phyloP scores from a whole-genome alignment of 2,888 invertebrate species.

The Smittia sp. region DNA sequence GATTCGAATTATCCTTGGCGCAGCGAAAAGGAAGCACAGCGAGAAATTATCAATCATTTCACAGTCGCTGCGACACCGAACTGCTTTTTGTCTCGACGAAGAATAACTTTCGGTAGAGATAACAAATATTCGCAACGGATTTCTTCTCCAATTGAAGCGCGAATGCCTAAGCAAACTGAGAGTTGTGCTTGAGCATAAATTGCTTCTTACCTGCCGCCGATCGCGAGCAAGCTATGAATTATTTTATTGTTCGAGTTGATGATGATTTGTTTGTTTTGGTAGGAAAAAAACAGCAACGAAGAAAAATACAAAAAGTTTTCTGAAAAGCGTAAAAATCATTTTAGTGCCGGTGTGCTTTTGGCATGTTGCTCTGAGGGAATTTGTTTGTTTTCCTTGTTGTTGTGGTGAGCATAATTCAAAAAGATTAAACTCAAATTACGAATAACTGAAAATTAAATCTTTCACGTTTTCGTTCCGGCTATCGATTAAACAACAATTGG shows the following conservation, averaged over 20 bases:
- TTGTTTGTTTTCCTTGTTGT: constrained; percentile 21
- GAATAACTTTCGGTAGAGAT: not conserved
- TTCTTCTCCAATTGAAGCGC: not conserved
- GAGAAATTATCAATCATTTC: constrained; percentile 10
- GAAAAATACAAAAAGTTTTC: constrained; percentile 21
- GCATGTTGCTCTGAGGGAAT: constrained; percentile 7
- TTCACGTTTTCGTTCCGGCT: not conserved
- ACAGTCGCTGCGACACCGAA: not conserved
- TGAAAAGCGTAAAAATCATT: constrained; percentile 28
- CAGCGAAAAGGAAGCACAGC: not conserved
- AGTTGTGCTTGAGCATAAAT: constrained; percentile 17
- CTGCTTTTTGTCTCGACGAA: not conserved
- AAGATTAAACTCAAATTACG: constrained; percentile 33
- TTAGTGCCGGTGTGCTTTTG: constrained; percentile 24
- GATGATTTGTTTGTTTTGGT: constrained; percentile 40
- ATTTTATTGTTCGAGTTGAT: constrained; percentile 30
- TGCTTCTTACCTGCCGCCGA: not conserved
- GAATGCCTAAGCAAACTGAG: not conserved
- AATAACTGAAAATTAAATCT: constrained; percentile 39
- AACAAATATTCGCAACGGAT: not conserved
- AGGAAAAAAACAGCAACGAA: constrained; percentile 2
- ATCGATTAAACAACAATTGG: constrained; percentile 32
- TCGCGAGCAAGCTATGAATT: not conserved
- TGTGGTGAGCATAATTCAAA: constrained; percentile 20
- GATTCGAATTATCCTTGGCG: not conserved